Conservation (phyloP, 1,140 invertebrate genomes). For the Parasteatoda tepidariorum region DNA sequence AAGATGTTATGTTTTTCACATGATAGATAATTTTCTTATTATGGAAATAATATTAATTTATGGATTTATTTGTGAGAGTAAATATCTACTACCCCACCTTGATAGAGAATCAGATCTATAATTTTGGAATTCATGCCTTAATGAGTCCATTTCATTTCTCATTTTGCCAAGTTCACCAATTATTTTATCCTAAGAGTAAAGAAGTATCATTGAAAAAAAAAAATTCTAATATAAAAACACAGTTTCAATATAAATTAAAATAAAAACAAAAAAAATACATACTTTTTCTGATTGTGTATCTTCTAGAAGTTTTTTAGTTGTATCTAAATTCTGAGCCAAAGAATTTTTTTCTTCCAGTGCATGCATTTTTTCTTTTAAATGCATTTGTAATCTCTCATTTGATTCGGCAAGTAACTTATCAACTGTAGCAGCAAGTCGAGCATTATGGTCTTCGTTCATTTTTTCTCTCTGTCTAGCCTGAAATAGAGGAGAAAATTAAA, state of each 20-base stretch:
- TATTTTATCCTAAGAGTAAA: slow-evolving; percentile 75
- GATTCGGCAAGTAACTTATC: slow-evolving; percentile 95
- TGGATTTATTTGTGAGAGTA: too few relatives aligned
- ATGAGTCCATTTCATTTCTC: slow-evolving; percentile 87
- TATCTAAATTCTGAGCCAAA: slow-evolving; percentile 94
- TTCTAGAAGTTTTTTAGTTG: slow-evolving; percentile 92
- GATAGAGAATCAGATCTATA: slow-evolving; percentile 59
- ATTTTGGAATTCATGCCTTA: slow-evolving; percentile 74
- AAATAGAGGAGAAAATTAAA: slow-evolving; percentile 68
- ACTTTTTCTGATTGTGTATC: slow-evolving; percentile 90
- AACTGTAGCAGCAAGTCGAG: slow-evolving; percentile 93
- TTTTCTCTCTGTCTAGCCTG: slow-evolving; percentile 96
- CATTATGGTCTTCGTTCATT: slow-evolving; percentile 99
- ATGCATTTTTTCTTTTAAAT: slow-evolving; percentile 98
- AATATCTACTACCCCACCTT: too few relatives aligned
- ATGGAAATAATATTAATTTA: too few relatives aligned
- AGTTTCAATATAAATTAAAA: neutral
- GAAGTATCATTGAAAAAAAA: neutral
- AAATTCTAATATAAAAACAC: neutral
- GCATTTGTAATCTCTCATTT: slow-evolving; percentile 96
- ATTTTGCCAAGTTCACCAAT: slow-evolving; percentile 90
- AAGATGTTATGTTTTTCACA: too few relatives aligned
- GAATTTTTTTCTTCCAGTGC: slow-evolving; percentile 98
- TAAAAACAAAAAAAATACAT: neutral
- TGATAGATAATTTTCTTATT: too few relatives aligned